A percentile compares a stretch with the other conserved stretches of the same genome.
These are phyloP conservation scores for Pseudoatta argentina DNA, from an alignment of 1,140 invertebrate species.

Conservation along the genomic window DNA sequence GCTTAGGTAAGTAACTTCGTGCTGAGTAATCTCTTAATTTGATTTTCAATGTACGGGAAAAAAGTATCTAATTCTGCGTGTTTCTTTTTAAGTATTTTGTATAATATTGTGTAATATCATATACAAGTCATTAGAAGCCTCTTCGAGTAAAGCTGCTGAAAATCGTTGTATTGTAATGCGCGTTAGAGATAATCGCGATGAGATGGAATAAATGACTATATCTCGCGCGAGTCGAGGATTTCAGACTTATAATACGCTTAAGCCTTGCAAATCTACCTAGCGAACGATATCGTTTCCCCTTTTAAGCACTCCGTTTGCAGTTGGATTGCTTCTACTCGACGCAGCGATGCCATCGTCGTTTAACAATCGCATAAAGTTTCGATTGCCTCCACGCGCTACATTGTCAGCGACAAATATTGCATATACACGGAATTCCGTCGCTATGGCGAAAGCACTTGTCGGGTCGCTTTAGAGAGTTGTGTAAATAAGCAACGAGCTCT, in stretches of 20 bases:
- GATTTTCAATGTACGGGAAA: not conserved
- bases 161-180: constrained; percentile 30
- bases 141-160: constrained; percentile 22
- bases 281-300: constrained; percentile 12
- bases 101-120: no score
- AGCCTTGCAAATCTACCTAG: constrained; percentile 42
- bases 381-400: constrained; percentile 11
- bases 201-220: constrained; percentile 23
- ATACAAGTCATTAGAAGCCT: not conserved
- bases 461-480: not conserved
- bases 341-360: constrained; percentile 1
- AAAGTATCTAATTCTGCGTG: not conserved
- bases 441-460: not conserved
- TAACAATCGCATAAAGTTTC: constrained; percentile 50
- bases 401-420: constrained; percentile 27
- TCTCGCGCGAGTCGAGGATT: constrained; percentile 5
- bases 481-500: constrained; percentile 22
- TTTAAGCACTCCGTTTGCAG: constrained; percentile 4
- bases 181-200: constrained; percentile 32
- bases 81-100: not conserved
- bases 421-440: constrained; percentile 12
- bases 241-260: constrained; percentile 39
- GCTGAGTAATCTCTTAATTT: not conserved
- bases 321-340: not conserved
- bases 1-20: not conserved